phyloP scores from a whole-genome alignment of 2,888 invertebrate genomes.

The Nephrotoma appendiculata region DNA sequence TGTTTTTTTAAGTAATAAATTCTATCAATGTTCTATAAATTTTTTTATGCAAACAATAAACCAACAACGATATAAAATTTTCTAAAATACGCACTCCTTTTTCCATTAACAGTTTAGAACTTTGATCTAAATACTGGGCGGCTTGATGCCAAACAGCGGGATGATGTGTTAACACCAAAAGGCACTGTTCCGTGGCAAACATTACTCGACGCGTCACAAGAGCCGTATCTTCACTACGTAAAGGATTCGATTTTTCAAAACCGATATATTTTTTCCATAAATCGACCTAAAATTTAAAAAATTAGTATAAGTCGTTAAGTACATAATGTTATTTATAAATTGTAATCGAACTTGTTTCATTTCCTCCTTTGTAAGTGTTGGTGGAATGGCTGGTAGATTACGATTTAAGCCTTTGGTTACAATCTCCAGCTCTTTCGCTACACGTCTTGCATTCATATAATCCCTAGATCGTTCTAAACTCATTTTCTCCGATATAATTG shows the following conservation, averaged over 20 bases:
- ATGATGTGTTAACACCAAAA: constrained; percentile 92
- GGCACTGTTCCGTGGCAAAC: constrained; percentile 96
- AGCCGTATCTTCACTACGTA: constrained; percentile 91
- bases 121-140: constrained; percentile 90
- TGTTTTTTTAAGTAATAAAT: not conserved
- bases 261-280: constrained; percentile 97
- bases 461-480: constrained; percentile 90
- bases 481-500: constrained; percentile 85
- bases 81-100: constrained; percentile 60
- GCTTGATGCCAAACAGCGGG: constrained; percentile 99
- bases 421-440: constrained; percentile 91
- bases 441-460: constrained; percentile 93
- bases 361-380: constrained; percentile 78
- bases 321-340: not conserved
- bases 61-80: not conserved
- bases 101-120: constrained; percentile 83
- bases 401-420: constrained; percentile 90
- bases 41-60: not conserved
- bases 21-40: not conserved
- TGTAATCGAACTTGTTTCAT: constrained; percentile 59
- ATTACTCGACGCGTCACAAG: constrained; percentile 87
- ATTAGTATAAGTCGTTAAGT: not conserved
- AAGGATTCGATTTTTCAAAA: constrained; percentile 94
- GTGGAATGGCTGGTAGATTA: constrained; percentile 94
- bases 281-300: constrained; percentile 58